These are phyloP conservation scores for Lithophane leautieri DNA, from an alignment of 2,888 invertebrate genomes.

Conservation along the genomic window DNA sequence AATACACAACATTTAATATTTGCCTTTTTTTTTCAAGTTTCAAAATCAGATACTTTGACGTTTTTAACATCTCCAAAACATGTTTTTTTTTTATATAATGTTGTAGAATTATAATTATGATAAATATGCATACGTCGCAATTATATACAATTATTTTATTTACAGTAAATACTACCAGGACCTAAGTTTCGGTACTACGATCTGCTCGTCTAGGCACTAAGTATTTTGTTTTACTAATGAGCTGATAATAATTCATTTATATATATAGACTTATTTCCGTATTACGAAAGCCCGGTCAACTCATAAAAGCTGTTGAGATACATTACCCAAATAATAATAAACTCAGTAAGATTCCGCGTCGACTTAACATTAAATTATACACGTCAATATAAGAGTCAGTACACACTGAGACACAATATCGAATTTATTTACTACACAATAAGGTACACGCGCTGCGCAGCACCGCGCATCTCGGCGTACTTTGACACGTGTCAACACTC, in stretches of 20 bases:
- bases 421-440: too few species aligned
- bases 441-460: too few species aligned
- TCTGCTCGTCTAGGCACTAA: constrained; percentile 67
- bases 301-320: not conserved
- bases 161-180: constrained; percentile 53
- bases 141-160: constrained; percentile 42
- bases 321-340: constrained; percentile 5
- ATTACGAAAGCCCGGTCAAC: not conserved
- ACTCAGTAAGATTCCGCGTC: not conserved
- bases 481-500: too few species aligned
- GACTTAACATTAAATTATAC: constrained; percentile 2
- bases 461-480: too few species aligned
- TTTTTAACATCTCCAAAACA: constrained; percentile 47
- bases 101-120: constrained; percentile 12
- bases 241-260: not conserved
- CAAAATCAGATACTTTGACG: constrained; percentile 20
- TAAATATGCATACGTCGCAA: constrained; percentile 38
- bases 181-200: constrained; percentile 37
- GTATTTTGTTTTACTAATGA: constrained; percentile 49
- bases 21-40: not conserved
- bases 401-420: too few species aligned
- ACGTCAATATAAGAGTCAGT: not conserved
- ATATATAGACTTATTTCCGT: not conserved
- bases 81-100: not conserved
- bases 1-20: constrained; percentile 10